Evolutionary conservation across 2,888 invertebrate genomes (phyloP).

Genomic region (Pinctada fucata): DNA sequence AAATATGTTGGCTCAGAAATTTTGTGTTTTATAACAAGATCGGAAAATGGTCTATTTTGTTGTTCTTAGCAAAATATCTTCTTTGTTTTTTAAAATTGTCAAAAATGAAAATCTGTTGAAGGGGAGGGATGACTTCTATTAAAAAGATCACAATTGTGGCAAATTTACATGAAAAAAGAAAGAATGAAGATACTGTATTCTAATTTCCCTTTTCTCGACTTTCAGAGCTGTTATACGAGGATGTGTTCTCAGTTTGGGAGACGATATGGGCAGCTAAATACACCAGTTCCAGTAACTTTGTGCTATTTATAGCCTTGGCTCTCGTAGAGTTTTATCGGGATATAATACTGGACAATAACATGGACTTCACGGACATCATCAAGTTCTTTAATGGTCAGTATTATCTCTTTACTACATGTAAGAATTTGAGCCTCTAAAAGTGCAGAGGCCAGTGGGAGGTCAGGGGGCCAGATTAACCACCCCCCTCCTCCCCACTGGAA

Average conservation of each 20-base stretch:
- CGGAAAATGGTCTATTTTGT: too few species aligned
- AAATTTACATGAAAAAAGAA: too few species aligned
- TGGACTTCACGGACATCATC: slow-evolving; percentile 99
- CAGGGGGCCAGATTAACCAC: background rate
- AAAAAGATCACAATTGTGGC: too few species aligned
- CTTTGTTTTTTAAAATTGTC: too few species aligned
- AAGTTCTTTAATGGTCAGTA: slow-evolving; percentile 95
- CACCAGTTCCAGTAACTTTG: slow-evolving; percentile 92
- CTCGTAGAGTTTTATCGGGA: slow-evolving; percentile 94
- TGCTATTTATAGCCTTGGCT: slow-evolving; percentile 93
- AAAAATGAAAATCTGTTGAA: too few species aligned
- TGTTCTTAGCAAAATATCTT: too few species aligned
- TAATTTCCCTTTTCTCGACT: slow-evolving; percentile 2
- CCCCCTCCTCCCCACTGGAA: too few species aligned
- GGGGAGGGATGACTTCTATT: too few species aligned
- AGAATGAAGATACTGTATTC: too few species aligned
- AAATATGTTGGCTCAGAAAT: too few species aligned
- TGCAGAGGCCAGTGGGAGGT: background rate
- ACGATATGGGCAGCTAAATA: slow-evolving; percentile 95
- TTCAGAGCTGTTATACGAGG: slow-evolving; percentile 91
- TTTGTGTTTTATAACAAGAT: too few species aligned
- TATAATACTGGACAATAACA: slow-evolving; percentile 94
- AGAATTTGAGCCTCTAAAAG: background rate
- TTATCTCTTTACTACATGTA: background rate
- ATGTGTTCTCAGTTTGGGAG: slow-evolving; percentile 96